Conservation (phyloP, 2,113 vertebrate genomes). For the Chloropsis hardwickii region DNA sequence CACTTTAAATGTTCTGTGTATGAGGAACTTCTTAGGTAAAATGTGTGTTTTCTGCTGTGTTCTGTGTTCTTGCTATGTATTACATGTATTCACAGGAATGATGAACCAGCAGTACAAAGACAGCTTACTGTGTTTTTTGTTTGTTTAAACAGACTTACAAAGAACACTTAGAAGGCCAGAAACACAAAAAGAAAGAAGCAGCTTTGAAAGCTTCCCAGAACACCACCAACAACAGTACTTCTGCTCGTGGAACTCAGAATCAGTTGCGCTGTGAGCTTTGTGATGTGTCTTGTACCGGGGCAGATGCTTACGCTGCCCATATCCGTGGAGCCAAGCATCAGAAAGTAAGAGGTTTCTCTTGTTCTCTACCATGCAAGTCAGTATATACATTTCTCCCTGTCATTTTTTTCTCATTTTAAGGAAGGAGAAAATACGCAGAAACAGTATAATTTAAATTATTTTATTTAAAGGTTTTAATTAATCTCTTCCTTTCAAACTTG, state of each 20-base stretch:
- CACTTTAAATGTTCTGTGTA: neutral
- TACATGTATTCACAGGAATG: neutral
- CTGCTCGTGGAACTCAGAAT: constrained; percentile 91
- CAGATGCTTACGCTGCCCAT: constrained; percentile 96
- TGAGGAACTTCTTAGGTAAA: neutral
- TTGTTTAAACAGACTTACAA: constrained; percentile 91
- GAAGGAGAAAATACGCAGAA: neutral
- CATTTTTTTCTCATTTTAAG: neutral
- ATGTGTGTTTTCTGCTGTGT: neutral
- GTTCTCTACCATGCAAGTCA: neutral
- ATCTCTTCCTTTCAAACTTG: neutral
- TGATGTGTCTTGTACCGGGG: constrained; percentile 95
- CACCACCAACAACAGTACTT: constrained; percentile 75
- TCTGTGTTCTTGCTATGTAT: neutral
- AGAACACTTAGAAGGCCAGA: constrained; percentile 97
- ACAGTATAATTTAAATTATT: neutral
- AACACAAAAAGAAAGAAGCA: constrained; percentile 98
- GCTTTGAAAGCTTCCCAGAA: constrained; percentile 93
- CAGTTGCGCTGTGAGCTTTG: constrained; percentile 97
- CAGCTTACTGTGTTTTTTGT: neutral
- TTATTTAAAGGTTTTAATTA: neutral
- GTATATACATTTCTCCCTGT: neutral
- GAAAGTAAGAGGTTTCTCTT: constrained; percentile 81
- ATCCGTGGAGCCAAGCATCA: constrained; percentile 98
- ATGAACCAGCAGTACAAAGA: too few relatives aligned